These are phyloP conservation scores for Pomatostomus ruficeps DNA, from an alignment of 2,113 vertebrate species.

Conservation along the genomic window DNA sequence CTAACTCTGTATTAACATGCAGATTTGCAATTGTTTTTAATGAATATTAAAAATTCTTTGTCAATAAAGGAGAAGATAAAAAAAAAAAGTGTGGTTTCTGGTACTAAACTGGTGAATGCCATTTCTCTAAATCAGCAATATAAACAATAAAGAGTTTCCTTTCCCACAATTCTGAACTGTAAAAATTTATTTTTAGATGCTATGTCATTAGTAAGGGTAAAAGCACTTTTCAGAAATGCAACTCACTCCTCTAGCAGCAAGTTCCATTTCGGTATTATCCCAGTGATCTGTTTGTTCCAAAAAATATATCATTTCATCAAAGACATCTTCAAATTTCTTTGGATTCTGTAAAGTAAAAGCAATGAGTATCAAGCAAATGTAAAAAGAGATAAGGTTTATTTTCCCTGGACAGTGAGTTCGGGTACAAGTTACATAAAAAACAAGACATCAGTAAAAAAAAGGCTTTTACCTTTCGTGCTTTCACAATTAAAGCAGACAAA, in stretches of 20 bases:
- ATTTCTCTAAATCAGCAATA: neutral
- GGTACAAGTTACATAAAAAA: neutral
- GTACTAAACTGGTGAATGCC: neutral
- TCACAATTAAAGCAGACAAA: constrained; percentile 88
- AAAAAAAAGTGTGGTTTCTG: neutral
- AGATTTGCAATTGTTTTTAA: neutral
- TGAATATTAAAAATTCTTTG: neutral
- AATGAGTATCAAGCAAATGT: neutral
- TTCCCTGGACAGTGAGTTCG: neutral
- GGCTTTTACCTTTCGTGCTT: constrained; percentile 85
- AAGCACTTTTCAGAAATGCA: neutral
- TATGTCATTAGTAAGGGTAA: neutral
- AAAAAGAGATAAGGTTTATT: neutral
- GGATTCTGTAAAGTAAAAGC: constrained; percentile 79
- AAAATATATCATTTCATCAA: constrained; percentile 93
- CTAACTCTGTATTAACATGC: neutral
- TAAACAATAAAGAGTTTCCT: neutral
- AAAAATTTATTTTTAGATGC: neutral
- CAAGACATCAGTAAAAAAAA: neutral
- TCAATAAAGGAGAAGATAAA: neutral
- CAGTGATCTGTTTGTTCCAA: constrained; percentile 90
- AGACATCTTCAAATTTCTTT: constrained; percentile 93
- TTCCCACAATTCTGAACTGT: neutral
- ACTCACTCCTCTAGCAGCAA: constrained; percentile 87
- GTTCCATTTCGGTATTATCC: constrained; percentile 88